Conservation (phyloP, 2,888 invertebrate genomes). For the Agrilus mali region DNA sequence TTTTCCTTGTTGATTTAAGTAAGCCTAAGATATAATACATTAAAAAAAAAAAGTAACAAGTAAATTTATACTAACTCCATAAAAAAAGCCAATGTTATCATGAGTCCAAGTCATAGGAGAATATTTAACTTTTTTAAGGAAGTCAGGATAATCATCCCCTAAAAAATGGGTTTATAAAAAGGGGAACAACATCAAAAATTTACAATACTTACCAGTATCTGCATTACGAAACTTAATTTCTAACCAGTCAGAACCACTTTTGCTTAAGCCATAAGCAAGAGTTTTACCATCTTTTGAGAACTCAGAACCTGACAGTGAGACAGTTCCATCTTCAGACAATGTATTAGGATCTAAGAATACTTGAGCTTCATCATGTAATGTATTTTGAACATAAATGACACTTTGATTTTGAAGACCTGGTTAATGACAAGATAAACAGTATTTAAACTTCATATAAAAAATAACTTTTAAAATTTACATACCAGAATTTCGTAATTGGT, state of each 20-base stretch:
- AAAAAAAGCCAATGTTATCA: conserved; percentile 90
- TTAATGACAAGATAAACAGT: conserved; percentile 2
- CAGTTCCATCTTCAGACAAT: conserved; percentile 82
- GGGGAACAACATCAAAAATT: conserved; percentile 2
- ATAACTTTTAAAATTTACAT: neutral
- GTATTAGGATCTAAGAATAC: conserved; percentile 94
- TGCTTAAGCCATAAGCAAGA: conserved; percentile 84
- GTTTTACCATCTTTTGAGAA: conserved; percentile 85
- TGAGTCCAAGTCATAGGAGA: conserved; percentile 88
- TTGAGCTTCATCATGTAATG: conserved; percentile 55
- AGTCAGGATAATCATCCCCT: conserved; percentile 78
- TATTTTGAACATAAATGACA: conserved; percentile 79
- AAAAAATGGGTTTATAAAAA: conserved; percentile 11
- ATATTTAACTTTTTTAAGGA: conserved; percentile 85
- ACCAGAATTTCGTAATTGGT: conserved; percentile 76
- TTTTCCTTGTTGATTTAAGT: conserved; percentile 68
- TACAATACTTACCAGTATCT: conserved; percentile 43
- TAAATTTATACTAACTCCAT: conserved; percentile 49
- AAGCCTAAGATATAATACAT: conserved; percentile 43
- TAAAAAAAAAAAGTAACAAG: neutral
- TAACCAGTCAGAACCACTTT: conserved; percentile 94
- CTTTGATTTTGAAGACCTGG: conserved; percentile 93
- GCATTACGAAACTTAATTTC: conserved; percentile 75
- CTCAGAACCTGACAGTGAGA: conserved; percentile 59
- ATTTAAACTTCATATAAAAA: neutral